Conservation (phyloP, 2,113 vertebrate species). For the Erythrolamprus reginae region DNA sequence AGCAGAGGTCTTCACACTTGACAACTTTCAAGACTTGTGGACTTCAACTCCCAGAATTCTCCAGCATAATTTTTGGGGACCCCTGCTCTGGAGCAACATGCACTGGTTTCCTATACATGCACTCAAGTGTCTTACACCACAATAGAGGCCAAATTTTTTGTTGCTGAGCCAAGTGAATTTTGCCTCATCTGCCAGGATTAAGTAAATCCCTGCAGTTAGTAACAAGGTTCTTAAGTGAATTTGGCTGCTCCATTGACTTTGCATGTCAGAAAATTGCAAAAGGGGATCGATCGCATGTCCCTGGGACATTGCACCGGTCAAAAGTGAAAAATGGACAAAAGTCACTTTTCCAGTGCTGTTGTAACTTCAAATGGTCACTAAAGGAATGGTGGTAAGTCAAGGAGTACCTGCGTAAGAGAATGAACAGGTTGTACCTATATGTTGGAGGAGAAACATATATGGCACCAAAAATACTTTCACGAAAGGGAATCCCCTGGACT, state of each 20-base stretch:
- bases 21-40: too few relatives aligned
- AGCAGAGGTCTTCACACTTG: too few relatives aligned
- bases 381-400: background rate
- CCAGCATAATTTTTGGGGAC: too few relatives aligned
- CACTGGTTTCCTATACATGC: too few relatives aligned
- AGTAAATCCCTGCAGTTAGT: too few relatives aligned
- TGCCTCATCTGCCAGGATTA: background rate
- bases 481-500: background rate
- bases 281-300: background rate
- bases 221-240: background rate
- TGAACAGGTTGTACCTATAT: background rate
- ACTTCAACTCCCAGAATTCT: too few relatives aligned
- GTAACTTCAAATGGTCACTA: background rate
- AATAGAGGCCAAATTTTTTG: background rate
- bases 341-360: background rate
- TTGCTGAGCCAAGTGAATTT: background rate
- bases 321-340: background rate
- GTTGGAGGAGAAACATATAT: background rate
- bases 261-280: background rate
- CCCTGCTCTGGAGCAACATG: background rate
- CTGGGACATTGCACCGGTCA: background rate
- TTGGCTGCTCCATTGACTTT: background rate
- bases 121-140: background rate
- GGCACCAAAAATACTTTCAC: background rate
- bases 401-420: background rate